Evolutionary conservation across 2,797 vertebrate genomes (phyloP), one percentile per base, ranked within the genome.

Genomic region (Scleropages formosus): DNA sequence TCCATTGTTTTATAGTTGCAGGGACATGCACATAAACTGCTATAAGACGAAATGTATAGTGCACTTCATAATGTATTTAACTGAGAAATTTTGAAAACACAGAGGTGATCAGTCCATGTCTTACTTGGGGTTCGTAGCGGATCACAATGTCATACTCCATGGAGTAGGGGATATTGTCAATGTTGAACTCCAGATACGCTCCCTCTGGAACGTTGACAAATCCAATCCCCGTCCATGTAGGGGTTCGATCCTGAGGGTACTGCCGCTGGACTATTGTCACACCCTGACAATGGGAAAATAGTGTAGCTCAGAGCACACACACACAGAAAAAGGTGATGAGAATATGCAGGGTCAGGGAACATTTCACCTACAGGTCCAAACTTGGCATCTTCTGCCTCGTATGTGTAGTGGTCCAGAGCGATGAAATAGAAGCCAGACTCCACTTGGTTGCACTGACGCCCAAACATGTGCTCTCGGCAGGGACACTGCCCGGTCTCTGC

Each of bases 121-220:
- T 84, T 82, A 98, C 97, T 96, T 99, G 98, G 0, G 97, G 96
- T 79, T 99, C 98, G 0, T 99, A 99, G 82, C 97, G 98, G 83
- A 99, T 92, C 58, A 99, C 78, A 65, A 99, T 87, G 75, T 98
- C 95, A 0, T 99, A 99, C 75, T 99, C 98, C 95, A 99, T 98
- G 74, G 96, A 97, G 83, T 93, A 90, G 0, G 98, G 98, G 76
- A 99, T 93, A 85, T 98, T 94, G 85, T 98, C 87, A 0, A 99
- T 85, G 75, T 93, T 88, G 85, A 99, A 99, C 82, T 99, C 98
- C 82, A 99, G 85, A 85, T 93, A 96, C 0, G 92, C 94, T 0
- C 98, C 96, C 87, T 98, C 96, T 0, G 97, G 96, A 47, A 99
- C 95, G 8, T 91, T 94, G 74, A 94, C 96, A 20, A 99, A 94